A percentile compares a stretch with the other conserved stretches of the same genome.
phyloP scores from a whole-genome alignment of 1,140 invertebrate species.

The Papilio glaucus region DNA sequence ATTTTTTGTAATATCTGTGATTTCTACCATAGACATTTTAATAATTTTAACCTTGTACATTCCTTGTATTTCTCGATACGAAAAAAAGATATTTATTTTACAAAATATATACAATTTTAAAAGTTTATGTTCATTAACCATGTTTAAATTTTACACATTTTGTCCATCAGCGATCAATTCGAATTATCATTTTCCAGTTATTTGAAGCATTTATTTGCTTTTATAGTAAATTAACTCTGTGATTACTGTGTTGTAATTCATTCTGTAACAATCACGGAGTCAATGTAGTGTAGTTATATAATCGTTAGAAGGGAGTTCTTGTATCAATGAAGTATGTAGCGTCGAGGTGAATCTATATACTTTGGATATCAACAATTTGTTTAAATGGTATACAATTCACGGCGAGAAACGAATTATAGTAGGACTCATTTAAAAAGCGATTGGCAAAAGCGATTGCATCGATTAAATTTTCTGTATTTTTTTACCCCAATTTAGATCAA shows the following conservation, averaged over 20 bases:
- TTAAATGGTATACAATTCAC: neutral
- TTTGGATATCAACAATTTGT: neutral
- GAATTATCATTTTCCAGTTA: neutral
- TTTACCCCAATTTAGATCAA: no score
- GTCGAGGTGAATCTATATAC: neutral
- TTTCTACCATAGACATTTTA: neutral
- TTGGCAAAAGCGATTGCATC: no score
- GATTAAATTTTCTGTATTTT: no score
- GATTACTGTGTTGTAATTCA: neutral
- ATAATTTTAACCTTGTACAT: neutral
- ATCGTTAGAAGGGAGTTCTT: conserved; percentile 14
- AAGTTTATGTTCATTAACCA: neutral
- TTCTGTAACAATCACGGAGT: conserved; percentile 8
- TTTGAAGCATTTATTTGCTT: conserved; percentile 15
- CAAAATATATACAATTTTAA: no score
- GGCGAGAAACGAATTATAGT: neutral
- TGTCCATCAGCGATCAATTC: neutral
- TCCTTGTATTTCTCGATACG: neutral
- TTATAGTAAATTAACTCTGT: neutral
- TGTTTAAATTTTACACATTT: neutral
- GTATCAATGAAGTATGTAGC: neutral
- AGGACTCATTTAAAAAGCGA: no score
- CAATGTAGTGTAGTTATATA: conserved; percentile 15
- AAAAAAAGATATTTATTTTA: no score
- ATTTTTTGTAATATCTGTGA: neutral